Evolutionary conservation across 2,113 vertebrate species (phyloP), one percentile per base, ranked within the genome.

Genomic region (Saguinus midas): DNA sequence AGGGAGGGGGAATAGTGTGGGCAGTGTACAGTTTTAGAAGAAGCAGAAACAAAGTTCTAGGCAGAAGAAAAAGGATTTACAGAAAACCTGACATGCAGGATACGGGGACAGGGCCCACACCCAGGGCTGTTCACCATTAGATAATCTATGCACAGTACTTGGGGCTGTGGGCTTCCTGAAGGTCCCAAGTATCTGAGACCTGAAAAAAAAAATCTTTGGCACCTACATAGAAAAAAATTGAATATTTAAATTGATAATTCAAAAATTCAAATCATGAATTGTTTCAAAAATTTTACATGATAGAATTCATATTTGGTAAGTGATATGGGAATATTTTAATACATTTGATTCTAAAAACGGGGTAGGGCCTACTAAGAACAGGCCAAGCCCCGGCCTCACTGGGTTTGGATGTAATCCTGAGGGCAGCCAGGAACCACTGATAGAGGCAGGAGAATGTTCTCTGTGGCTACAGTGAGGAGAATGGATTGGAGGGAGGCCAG

Each of bases 401-500:
- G 73, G 40, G 37, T 66, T 84, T 90, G 64, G 81, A 85, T 84
- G 8, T 79, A 55, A 72, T 66, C 48, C 70, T 72, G 70, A 87
- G 76, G 57, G 95, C 20, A 70, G 17, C 72, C 70, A 58, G 64
- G 80, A 87, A 52, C 55, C 57, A 48, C 21, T 13, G 83, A 79
- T 2, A 80, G 75, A 83, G 64, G 35, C 66, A 58, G 90, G 91
- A 43, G 29, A 68, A 45, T 40, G 40, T 35, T 95, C 92, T 91
- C 78, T 76, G 85, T 96, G 64, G 87, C 91, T 82, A 11, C 50
- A 81, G 25, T 18, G 48, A 70, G 64, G 91, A 87, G 58, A 90
- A 66, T 7, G 55, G 55, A 16, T 27, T 96, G 95, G 93, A 98
- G 27, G 45, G 35, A 76, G 66, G 96, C 91, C 96, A 96, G 75